Evolutionary conservation across 1,140 invertebrate genomes (phyloP).

Genomic region (Sesamia nonagrioides): DNA sequence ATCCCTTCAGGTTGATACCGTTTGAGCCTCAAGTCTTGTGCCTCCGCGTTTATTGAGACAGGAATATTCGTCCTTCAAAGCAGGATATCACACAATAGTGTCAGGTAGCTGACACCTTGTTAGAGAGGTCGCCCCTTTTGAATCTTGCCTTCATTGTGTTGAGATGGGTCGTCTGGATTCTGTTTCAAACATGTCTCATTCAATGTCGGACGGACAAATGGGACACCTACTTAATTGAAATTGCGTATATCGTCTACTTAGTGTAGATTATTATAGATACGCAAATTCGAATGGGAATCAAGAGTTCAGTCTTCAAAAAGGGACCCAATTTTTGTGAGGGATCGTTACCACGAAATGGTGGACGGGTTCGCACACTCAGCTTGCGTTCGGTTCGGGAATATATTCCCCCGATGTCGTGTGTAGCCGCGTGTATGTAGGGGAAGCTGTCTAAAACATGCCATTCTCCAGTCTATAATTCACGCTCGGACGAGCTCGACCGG

Average conservation of each 20-base stretch:
- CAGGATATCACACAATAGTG: slow-evolving; percentile 75
- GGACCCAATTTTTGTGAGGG: slow-evolving; percentile 17
- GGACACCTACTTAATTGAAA: slow-evolving; percentile 64
- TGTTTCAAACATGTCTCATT: slow-evolving; percentile 69
- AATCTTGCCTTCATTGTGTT: slow-evolving; percentile 72
- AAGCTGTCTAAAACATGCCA: slow-evolving; percentile 63
- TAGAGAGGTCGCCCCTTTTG: slow-evolving; percentile 76
- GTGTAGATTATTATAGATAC: not conserved
- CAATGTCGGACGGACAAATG: slow-evolving; percentile 67
- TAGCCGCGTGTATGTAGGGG: slow-evolving; percentile 39
- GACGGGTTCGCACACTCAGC: slow-evolving; percentile 11
- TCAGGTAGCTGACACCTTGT: slow-evolving; percentile 81
- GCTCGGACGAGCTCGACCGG: slow-evolving; percentile 55
- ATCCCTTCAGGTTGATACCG: slow-evolving; percentile 50
- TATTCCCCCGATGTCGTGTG: slow-evolving; percentile 42
- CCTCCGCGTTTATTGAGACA: slow-evolving; percentile 70
- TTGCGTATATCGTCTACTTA: slow-evolving; percentile 52
- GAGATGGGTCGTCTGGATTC: slow-evolving; percentile 70
- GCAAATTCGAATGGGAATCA: slow-evolving; percentile 37
- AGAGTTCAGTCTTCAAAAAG: slow-evolving; percentile 17
- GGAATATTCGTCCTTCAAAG: slow-evolving; percentile 76
- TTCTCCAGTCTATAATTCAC: slow-evolving; percentile 63
- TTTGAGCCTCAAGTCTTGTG: slow-evolving; percentile 59
- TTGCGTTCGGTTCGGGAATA: slow-evolving; percentile 37
- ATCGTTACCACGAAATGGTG: slow-evolving; percentile 16